Percentiles rank a stretch among this genome's conserved stretches.
Evolutionary conservation across 2,797 vertebrate genomes (phyloP).

Genomic region (Darevskia nairensis): DNA sequence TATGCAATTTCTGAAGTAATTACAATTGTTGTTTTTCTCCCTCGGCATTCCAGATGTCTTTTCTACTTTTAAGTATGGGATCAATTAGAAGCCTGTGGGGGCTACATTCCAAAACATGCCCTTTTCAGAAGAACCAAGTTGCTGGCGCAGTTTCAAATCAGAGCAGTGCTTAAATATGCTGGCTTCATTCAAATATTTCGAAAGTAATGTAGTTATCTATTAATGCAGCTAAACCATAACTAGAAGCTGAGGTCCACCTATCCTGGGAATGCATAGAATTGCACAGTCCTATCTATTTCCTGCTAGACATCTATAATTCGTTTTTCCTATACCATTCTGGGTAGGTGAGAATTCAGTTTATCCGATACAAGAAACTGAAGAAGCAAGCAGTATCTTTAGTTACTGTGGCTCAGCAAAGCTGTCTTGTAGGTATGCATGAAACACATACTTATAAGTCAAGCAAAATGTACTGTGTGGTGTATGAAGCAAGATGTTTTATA

Average conservation of each 20-base stretch:
- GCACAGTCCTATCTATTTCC: neutral
- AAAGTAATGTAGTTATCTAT: neutral
- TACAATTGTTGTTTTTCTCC: neutral
- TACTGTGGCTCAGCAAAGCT: neutral
- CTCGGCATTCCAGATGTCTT: constrained; percentile 21
- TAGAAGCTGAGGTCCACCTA: neutral
- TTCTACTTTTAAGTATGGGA: constrained; percentile 32
- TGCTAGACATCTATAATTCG: too few species aligned
- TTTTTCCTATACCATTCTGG: neutral
- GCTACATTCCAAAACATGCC: constrained; percentile 24
- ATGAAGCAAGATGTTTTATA: too few species aligned
- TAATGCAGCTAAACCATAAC: neutral
- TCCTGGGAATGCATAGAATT: neutral
- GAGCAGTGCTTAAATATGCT: neutral
- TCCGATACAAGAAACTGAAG: neutral
- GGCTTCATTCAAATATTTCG: constrained; percentile 8
- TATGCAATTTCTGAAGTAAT: constrained; percentile 44
- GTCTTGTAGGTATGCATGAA: too few species aligned
- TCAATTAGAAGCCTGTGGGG: constrained; percentile 14
- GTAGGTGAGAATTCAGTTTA: neutral
- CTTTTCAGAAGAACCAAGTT: constrained; percentile 30
- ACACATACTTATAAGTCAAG: too few species aligned
- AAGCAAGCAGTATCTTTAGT: neutral
- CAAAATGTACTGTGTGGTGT: too few species aligned
- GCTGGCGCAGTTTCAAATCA: neutral